Evolutionary conservation across 2,113 vertebrate genomes (phyloP).

Genomic region (Indri indri): DNA sequence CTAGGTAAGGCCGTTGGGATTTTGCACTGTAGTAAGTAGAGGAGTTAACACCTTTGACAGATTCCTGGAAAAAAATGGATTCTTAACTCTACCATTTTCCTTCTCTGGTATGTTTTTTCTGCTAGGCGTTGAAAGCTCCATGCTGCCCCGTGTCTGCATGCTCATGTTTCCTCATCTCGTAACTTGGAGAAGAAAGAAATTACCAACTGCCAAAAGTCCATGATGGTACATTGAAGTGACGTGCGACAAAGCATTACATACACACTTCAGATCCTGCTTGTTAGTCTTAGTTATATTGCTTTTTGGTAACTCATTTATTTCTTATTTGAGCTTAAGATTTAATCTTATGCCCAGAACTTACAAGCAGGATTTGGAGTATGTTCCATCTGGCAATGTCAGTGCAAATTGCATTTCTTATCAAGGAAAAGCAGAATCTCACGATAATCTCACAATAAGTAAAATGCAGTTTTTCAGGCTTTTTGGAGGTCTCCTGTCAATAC

Average conservation of each 20-base stretch:
- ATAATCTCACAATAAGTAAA: background rate
- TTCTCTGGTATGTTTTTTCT: background rate
- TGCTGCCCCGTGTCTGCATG: background rate
- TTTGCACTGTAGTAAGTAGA: slow-evolving; percentile 16
- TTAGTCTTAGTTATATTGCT: background rate
- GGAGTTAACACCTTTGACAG: slow-evolving; percentile 23
- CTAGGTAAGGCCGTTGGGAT: background rate
- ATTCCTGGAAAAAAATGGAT: background rate
- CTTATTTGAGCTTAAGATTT: background rate
- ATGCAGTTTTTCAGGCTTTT: background rate
- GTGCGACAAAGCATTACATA: background rate
- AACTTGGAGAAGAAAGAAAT: background rate
- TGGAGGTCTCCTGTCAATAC: background rate
- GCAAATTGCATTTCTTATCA: background rate
- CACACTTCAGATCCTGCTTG: background rate
- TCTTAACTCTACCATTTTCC: background rate
- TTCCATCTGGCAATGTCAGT: background rate
- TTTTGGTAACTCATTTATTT: background rate
- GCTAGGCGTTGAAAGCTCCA: background rate
- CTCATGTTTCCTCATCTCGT: background rate
- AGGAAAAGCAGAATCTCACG: background rate
- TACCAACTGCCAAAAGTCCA: background rate
- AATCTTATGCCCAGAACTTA: background rate
- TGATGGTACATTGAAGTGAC: background rate
- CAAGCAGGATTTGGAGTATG: background rate